Evolutionary conservation across 2,797 vertebrate species (phyloP).

Genomic region (Cetoscarus ocellatus): DNA sequence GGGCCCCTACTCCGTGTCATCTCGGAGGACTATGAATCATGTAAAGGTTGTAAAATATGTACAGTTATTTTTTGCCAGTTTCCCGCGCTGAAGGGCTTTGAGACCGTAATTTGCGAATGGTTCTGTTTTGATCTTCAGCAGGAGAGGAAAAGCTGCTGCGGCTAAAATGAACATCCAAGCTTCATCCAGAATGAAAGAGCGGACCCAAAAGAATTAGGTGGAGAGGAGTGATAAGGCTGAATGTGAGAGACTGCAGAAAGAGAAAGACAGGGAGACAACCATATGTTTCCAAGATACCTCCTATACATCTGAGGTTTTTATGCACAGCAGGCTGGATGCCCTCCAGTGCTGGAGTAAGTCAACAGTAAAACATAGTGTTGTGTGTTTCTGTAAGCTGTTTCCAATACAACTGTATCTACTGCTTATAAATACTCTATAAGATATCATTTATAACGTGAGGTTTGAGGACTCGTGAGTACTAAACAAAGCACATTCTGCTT

Average conservation of each 20-base stretch:
- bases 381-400: no score
- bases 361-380: no score
- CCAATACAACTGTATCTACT: no score
- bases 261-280: conserved; percentile 17
- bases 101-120: conserved; percentile 66
- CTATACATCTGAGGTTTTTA: conserved; percentile 37
- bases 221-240: conserved; percentile 27
- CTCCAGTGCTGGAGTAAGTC: no score
- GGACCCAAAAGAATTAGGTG: conserved; percentile 37
- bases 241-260: conserved; percentile 21
- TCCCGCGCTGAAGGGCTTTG: conserved; percentile 50
- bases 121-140: conserved; percentile 58
- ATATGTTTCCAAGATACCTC: conserved; percentile 26
- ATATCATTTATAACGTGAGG: no score
- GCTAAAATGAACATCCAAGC: conserved; percentile 52
- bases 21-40: conserved; percentile 62
- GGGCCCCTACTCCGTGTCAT: conserved; percentile 15
- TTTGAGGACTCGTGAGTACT: no score
- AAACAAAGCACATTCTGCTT: no score
- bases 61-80: conserved; percentile 63
- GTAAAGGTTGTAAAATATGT: conserved; percentile 66
- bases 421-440: no score
- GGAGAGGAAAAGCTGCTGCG: conserved; percentile 47
- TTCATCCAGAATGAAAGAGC: conserved; percentile 31
- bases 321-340: conserved; percentile 18